Evolutionary conservation across 2,797 vertebrate genomes (phyloP), one percentile per base, ranked within the genome.

Genomic region (Falco peregrinus): DNA sequence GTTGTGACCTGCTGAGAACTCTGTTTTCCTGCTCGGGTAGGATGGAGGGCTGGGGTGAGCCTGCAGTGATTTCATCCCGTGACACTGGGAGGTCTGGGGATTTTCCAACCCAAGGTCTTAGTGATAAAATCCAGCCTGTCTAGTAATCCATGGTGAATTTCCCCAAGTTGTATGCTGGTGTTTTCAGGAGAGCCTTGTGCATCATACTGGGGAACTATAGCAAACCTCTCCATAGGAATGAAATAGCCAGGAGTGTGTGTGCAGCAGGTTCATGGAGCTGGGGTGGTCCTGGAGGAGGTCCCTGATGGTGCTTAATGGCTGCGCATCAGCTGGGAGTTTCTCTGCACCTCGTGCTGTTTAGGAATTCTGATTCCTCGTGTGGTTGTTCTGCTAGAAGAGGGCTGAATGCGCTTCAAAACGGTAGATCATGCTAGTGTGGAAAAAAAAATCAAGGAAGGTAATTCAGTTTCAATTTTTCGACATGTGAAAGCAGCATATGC

Each of bases 181-280:
- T 84, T 87, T 82, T 57, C 43, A 51, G 84, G 48, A 33, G 20
- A 48, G 35, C 25, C 35, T 57, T n/a, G 45, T 37, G 33, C 0
- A 1, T 37, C 0, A 0, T 16, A 1, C 28, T 41, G 13, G 37
- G 33, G 64, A 78, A 24, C 20, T 13, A 5, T 4, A 48, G 33
- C 41, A 47, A 26, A 21, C 6, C 43, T n/a, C 41, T 39, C 51
- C 1, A 1, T 10, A 5, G 87, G 48, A 74, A 29, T 22, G 24
- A 10, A 57, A 14, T 13, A 18, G 33, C 31, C 25, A 16, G 41
- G 31, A 63, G 39, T 10, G 9, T 48, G 53, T 35, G 73, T 76
- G 68, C 33, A 2, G 71, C 5, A 8, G 63, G 45, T 12, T 0
- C 1, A 5, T 33, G 5, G 7, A 8, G 79, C 43, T 0, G 1